Conservation (phyloP, 2,113 vertebrate species). For the Lucifuga dentata region DNA sequence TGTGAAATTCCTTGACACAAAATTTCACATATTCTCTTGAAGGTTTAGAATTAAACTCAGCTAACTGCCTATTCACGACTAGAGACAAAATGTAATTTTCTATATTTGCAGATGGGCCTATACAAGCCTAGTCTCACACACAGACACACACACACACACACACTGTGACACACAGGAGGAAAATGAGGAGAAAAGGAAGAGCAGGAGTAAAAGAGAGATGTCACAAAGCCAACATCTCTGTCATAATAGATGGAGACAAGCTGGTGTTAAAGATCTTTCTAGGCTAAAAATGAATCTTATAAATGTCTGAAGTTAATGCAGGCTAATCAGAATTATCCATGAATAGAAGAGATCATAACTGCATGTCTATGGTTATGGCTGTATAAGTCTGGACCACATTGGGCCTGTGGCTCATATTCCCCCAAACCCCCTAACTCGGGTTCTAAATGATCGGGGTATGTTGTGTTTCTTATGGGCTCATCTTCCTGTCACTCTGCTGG, state of each 20-base stretch:
- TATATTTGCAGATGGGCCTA: conserved; percentile 22
- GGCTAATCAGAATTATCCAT: conserved; percentile 45
- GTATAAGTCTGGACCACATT: conserved; percentile 48
- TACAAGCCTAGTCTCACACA: conserved; percentile 24
- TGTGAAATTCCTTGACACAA: conserved; percentile 4
- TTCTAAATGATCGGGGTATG: conserved; percentile 45
- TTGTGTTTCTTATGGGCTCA: conserved; percentile 42
- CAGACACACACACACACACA: conserved; percentile 18
- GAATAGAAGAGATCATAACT: conserved; percentile 47
- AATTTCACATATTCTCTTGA: neutral
- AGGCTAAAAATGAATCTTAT: conserved; percentile 36
- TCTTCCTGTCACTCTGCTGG: conserved; percentile 59
- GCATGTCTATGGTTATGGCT: conserved; percentile 51
- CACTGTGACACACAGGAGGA: neutral
- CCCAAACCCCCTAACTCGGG: conserved; percentile 39
- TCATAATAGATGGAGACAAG: conserved; percentile 37
- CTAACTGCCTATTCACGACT: too few species aligned
- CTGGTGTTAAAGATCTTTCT: conserved; percentile 34
- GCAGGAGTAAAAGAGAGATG: neutral
- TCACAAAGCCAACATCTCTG: conserved; percentile 12
- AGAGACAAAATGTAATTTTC: conserved; percentile 4
- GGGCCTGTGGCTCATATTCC: conserved; percentile 67
- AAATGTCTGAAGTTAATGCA: conserved; percentile 61
- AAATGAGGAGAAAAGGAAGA: conserved; percentile 9
- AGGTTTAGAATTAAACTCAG: too few species aligned